A percentile compares a stretch with the other conserved stretches of the same genome.
phyloP scores from a whole-genome alignment of 2,113 vertebrate genomes.

The Ascaphus truei region DNA sequence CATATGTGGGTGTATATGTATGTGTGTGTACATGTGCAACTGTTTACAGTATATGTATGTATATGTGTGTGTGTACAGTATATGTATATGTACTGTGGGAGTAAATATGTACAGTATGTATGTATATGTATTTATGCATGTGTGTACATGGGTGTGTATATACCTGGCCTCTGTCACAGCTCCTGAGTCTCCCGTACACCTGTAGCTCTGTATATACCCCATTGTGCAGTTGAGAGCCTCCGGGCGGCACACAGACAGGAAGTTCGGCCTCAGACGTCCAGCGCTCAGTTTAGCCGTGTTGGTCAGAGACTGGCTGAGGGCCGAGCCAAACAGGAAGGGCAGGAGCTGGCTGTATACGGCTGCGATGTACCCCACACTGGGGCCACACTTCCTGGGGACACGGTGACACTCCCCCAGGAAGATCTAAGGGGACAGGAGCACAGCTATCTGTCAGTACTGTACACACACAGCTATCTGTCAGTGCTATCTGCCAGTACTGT shows the following conservation, averaged over 20 bases:
- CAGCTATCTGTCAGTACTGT: not conserved
- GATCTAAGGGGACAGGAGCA: slow-evolving; percentile 47
- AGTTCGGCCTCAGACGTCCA: slow-evolving; percentile 66
- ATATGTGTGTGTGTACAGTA: too few relatives aligned
- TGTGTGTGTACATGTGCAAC: too few relatives aligned
- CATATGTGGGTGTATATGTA: too few relatives aligned
- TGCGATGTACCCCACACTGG: slow-evolving; percentile 47
- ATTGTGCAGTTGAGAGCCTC: slow-evolving; percentile 55
- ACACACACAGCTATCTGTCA: too few relatives aligned
- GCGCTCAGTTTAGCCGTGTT: slow-evolving; percentile 70
- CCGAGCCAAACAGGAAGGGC: slow-evolving; percentile 71
- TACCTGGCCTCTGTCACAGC: slow-evolving; percentile 64
- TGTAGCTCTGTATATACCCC: slow-evolving; percentile 45
- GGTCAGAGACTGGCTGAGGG: slow-evolving; percentile 73
- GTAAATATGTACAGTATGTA: too few relatives aligned
- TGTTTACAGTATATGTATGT: too few relatives aligned
- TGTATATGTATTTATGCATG: too few relatives aligned
- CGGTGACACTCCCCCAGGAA: slow-evolving; percentile 62
- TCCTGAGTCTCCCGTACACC: slow-evolving; percentile 42
- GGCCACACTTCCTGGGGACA: slow-evolving; percentile 49
- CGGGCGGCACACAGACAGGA: slow-evolving; percentile 64
- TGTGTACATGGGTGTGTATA: too few relatives aligned
- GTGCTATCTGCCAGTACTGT: too few relatives aligned
- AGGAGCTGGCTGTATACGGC: slow-evolving; percentile 76
- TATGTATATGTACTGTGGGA: too few relatives aligned